Evolutionary conservation across 2,113 vertebrate genomes (phyloP).

Genomic region (Zosterops lateralis): DNA sequence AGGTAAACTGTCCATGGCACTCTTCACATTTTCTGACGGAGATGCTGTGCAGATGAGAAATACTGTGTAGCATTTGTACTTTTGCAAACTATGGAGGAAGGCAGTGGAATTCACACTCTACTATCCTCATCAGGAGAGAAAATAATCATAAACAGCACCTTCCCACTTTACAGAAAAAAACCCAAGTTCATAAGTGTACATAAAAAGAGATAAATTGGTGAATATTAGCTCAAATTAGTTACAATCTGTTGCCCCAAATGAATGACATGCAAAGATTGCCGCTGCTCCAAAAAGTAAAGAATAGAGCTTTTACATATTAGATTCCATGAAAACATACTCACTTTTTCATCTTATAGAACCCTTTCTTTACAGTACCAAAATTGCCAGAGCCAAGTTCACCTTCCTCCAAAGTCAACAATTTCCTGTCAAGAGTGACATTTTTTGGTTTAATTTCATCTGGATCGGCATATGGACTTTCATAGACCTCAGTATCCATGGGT

Average conservation of each 20-base stretch:
- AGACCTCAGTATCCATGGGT: constrained; percentile 94
- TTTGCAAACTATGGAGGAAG: neutral
- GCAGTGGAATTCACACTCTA: neutral
- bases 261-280: neutral
- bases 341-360: constrained; percentile 92
- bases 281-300: neutral
- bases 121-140: neutral
- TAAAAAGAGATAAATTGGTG: neutral
- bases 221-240: neutral
- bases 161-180: neutral
- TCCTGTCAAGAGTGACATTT: constrained; percentile 83
- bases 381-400: constrained; percentile 95
- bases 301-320: neutral
- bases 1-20: neutral
- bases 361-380: constrained; percentile 93
- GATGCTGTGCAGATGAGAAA: neutral
- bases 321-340: constrained; percentile 51
- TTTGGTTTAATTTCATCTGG: constrained; percentile 90
- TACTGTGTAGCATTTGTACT: neutral
- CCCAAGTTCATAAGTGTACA: rapidly evolving
- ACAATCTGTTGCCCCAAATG: neutral
- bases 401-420: constrained; percentile 84
- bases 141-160: neutral
- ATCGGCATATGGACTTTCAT: constrained; percentile 95
- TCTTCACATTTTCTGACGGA: neutral